Evolutionary conservation across 1,140 invertebrate genomes (phyloP).

Genomic region (Hylyphantes graminicola): DNA sequence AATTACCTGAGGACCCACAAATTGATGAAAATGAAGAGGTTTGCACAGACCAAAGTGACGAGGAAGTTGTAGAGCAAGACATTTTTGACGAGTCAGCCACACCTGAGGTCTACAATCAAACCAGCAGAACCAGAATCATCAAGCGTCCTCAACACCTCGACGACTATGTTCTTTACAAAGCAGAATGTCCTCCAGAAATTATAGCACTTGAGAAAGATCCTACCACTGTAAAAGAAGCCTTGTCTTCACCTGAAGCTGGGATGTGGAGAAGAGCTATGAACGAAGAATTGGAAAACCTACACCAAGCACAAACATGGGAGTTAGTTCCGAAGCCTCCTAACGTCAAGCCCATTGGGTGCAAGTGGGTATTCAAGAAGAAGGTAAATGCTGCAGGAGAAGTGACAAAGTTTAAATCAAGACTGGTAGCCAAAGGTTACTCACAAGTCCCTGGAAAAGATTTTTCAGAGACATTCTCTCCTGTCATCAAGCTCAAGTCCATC

Average conservation of each 20-base stretch:
- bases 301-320: constrained; percentile 65
- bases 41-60: not conserved
- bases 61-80: not conserved
- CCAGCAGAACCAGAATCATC: not conserved
- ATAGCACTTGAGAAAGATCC: not conserved
- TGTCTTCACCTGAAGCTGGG: constrained; percentile 61
- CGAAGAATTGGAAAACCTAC: constrained; percentile 65
- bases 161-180: not conserved
- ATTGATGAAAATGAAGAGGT: not conserved
- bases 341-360: constrained; percentile 63
- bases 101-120: not conserved
- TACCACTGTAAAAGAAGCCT: constrained; percentile 62
- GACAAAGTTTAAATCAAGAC: constrained; percentile 36
- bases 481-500: constrained; percentile 65
- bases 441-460: constrained; percentile 60
- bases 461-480: constrained; percentile 61
- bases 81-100: not conserved
- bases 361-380: constrained; percentile 64
- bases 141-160: not conserved
- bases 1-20: not conserved
- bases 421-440: constrained; percentile 59
- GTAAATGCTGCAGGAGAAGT: not conserved
- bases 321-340: constrained; percentile 63
- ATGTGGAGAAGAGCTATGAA: constrained; percentile 67
- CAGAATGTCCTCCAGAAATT: not conserved